Base-by-base conservation (phyloP, 2,113 vertebrate species). In the Stomatorhinus ivindoensis region DNA sequence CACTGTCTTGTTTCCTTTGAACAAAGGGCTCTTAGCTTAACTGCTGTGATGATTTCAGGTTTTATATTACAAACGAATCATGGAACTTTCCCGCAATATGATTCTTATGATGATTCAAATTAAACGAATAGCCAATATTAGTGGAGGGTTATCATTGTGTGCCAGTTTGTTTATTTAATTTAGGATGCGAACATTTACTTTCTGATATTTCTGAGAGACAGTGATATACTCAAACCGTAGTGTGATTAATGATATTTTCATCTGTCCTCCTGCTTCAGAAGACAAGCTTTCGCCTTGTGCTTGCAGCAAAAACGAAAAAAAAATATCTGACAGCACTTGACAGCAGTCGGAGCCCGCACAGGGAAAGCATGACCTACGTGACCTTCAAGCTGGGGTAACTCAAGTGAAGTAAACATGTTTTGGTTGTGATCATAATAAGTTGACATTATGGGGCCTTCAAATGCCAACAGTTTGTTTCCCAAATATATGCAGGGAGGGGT, bases 391-490 rank as follows among this genome's bases (percentile, higher is more conserved):
- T 42, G 53, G 69, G 88, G 48, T 88, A 89, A 51, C 90, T 91
- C 58, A 31, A 92, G 87, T 53, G 90, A 90, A 90, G 88, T 89
- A 92, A 92, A 92, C 89, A 90, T 44, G 87, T 89, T 92, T 89
- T 85, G 87, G 90, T 91, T 92, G 51, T 87, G 91, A 88, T 92
- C 86, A 92, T 89, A 91, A 91, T 92, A 92, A 88, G 89, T 90
- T 83, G 87, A 83, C 89, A 89, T 90, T 85, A 88, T 89, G 17
- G 87, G 88, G 82, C 27, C 88, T 58, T 87, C 31, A 80, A 91
- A 89, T 90, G 90, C 86, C 87, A 87, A 58, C 53, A 42, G 51
- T 91, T 92, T 93, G 91, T 93, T 93, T 90, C 92, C 91, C 90
- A 93, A 93, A 93, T 92, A 93, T 47, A 89, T 80, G 76, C 86